Conservation (phyloP, 2,113 vertebrate species). For the Labrus mixtus region DNA sequence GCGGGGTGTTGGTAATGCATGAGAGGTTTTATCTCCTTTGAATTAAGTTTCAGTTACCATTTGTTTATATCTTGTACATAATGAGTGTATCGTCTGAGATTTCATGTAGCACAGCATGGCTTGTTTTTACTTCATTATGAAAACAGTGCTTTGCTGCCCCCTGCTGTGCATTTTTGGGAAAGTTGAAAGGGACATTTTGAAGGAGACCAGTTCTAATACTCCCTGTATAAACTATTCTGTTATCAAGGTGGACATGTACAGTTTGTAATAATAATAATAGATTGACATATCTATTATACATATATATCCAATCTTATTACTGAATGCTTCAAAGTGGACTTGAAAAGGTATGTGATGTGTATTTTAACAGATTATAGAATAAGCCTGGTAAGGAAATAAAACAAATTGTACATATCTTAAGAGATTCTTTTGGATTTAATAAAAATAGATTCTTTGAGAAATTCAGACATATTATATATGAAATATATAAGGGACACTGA, state of each 20-base stretch:
- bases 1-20: constrained; percentile 48
- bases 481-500: no score
- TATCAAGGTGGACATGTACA: constrained; percentile 51
- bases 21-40: constrained; percentile 29
- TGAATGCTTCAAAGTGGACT: constrained; percentile 22
- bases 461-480: no score
- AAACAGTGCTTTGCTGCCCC: constrained; percentile 67
- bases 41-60: constrained; percentile 32
- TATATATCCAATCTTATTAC: neutral
- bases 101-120: neutral
- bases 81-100: constrained; percentile 17
- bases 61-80: constrained; percentile 63
- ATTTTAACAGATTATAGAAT: constrained; percentile 40
- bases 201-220: neutral
- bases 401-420: constrained; percentile 47
- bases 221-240: neutral
- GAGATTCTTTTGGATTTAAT: neutral
- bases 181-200: neutral
- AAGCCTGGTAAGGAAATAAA: constrained; percentile 38
- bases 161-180: constrained; percentile 64
- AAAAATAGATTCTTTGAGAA: no score
- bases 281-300: no score
- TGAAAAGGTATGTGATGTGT: constrained; percentile 38
- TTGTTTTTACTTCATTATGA: neutral
- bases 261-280: constrained; percentile 47